Percentiles rank a stretch among this genome's conserved stretches.
phyloP scores from a whole-genome alignment of 2,797 vertebrate species.

The Apogon talboti region DNA sequence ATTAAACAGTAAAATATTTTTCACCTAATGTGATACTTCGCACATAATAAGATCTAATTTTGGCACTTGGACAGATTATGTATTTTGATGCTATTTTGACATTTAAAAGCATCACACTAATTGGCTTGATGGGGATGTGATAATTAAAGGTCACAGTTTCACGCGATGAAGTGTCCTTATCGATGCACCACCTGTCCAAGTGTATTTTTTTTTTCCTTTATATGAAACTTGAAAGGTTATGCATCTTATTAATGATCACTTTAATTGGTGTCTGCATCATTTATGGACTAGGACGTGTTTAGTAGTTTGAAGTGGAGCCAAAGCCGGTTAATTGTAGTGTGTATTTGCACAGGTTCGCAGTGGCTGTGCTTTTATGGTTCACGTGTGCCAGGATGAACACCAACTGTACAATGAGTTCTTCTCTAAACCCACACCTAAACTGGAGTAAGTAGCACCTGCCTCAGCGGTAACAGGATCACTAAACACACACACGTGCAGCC shows the following conservation, averaged over 20 bases:
- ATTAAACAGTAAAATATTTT: conserved; percentile 27
- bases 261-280: conserved; percentile 43
- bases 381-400: conserved; percentile 98
- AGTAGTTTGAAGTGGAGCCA: conserved; percentile 38
- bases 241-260: conserved; percentile 57
- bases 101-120: conserved; percentile 63
- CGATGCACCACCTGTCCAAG: conserved; percentile 38
- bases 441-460: conserved; percentile 89
- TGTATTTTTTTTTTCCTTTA: conserved; percentile 25
- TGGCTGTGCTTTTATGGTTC: conserved; percentile 98
- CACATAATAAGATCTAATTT: conserved; percentile 17
- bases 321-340: conserved; percentile 27
- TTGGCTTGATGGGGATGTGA: conserved; percentile 62
- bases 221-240: conserved; percentile 56
- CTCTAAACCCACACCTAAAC: conserved; percentile 90
- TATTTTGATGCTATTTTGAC: conserved; percentile 43
- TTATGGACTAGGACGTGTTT: conserved; percentile 34
- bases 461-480: background rate
- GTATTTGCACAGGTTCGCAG: conserved; percentile 89
- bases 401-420: conserved; percentile 98
- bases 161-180: conserved; percentile 40
- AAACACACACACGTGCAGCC: background rate
- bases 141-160: conserved; percentile 69
- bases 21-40: conserved; percentile 25
- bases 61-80: conserved; percentile 8